Evolutionary conservation across 2,888 invertebrate species (phyloP).

Genomic region (Synergus gifuensis): DNA sequence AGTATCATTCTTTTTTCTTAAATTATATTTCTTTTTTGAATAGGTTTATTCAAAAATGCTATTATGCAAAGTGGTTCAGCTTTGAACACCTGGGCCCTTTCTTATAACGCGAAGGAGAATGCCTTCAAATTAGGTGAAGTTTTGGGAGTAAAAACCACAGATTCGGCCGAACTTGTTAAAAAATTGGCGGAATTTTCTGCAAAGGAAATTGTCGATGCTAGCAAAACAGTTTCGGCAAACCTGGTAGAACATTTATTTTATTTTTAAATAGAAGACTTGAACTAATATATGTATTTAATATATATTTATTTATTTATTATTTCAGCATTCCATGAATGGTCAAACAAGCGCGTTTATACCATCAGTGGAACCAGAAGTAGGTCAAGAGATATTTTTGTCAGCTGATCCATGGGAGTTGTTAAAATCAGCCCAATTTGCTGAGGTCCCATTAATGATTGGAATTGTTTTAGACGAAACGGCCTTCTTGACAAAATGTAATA

Average conservation of each 20-base stretch:
- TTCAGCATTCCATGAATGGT: constrained; percentile 66
- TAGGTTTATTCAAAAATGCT: constrained; percentile 68
- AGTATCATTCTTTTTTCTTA: neutral
- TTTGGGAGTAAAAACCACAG: constrained; percentile 68
- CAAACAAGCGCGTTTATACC: constrained; percentile 64
- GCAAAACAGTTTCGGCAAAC: constrained; percentile 55
- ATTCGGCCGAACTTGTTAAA: constrained; percentile 64
- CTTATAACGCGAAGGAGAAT: constrained; percentile 61
- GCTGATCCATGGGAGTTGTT: constrained; percentile 70
- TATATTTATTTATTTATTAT: constrained; percentile 18
- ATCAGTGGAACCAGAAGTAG: constrained; percentile 66
- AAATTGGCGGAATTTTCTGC: constrained; percentile 61
- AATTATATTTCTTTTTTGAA: neutral
- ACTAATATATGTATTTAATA: neutral
- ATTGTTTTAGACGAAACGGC: constrained; percentile 62
- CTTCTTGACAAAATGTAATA: constrained; percentile 61
- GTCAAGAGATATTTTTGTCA: constrained; percentile 69
- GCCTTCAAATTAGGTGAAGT: constrained; percentile 69
- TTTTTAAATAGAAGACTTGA: neutral
- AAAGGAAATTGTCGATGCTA: constrained; percentile 64
- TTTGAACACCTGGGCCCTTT: constrained; percentile 61
- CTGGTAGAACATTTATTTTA: constrained; percentile 51
- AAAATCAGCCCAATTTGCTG: constrained; percentile 66
- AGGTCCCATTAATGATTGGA: constrained; percentile 70
- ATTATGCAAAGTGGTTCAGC: constrained; percentile 69